Evolutionary conservation across 53 echinoderm and acorn worm genomes (phyloP), one percentile per base, ranked within the genome.

Genomic region (Holothuria scabra): DNA sequence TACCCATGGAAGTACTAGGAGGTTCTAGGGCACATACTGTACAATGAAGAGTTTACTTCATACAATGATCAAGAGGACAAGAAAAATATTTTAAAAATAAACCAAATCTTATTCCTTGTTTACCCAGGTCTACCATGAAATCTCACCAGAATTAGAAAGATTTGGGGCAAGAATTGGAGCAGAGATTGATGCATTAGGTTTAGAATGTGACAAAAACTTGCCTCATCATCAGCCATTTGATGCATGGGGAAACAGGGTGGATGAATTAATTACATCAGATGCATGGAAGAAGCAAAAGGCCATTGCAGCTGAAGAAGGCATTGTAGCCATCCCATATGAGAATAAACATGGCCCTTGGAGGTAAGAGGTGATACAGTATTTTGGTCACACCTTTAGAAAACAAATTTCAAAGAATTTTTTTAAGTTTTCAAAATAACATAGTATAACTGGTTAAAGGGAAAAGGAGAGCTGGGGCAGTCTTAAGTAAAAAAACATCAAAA

Each of bases 211-310:
- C 46, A 67, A 72, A 76, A 93, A 90, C 75, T 92, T 84, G 10
- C 97, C 97, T 1, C 83, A 78, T 24, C 80, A 87, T 24, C 46
- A 85, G 65, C 87, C 91, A n/a, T 93, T 88, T 78, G 97, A 96
- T 86, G 97, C 97, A 18, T 96, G 97, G 97, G 97, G 97, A 34
- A 93, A 94, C 71, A 78, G 93, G 24, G 85, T 90, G 1, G 97
- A 96, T 74, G 70, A 86, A 12, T 72, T 96, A n/a, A 76, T 90
- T 25, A 96, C 97, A 8, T 92, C 88, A 66, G 67, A 88, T 29
- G 97, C 97, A 29, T 96, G 97, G 97, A 93, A 93, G 76, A 88
- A 84, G 70, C 93, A 93, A 85, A 93, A 96, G 52, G 35, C 24
- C 2, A 93, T 96, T 21, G 62, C 93, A 29, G 97, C 97, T 2